Base-by-base conservation (phyloP, 2,113 vertebrate species). In the Mirounga angustirostris region DNA sequence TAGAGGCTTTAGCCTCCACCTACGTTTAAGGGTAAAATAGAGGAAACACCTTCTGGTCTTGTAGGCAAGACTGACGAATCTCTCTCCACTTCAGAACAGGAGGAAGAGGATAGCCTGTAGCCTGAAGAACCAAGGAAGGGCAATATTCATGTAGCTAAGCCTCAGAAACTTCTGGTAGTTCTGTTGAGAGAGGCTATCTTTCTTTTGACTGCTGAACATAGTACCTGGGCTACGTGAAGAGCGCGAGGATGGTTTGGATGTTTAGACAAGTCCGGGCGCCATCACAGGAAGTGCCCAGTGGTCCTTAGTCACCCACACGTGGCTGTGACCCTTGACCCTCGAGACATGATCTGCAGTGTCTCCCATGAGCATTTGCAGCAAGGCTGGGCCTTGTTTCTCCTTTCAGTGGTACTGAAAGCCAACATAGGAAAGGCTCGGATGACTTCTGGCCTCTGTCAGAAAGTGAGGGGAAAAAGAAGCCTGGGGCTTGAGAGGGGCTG, bases 141-240 rank as follows among this genome's bases (percentile, higher is more conserved):
- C 10, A 0, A 4, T 15, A 24, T 16, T 28, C 16, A 0, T 0
- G 11, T 21, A 1, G 1, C 15, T 7, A 40, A 54, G n/a, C 30
- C 36, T 91, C 30, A 0, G 1, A 6, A 14, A 33, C 21, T 18
- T 46, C 26, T 4, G 4, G 8, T 1, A 10, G 4, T 40, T 40
- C n/a, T 80, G 50, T 50, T 36, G 85, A 43, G 36, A 18, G 24
- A 50, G 13, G 16, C 13, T 12, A 19, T 6, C 4, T 73, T 21
- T 81, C 24, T 69, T 22, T 28, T 30, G 22, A 13, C 61, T 22
- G 43, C 40, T 12, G 43, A 43, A 26, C 19, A 2, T 1, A 7
- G n/a, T 12, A 11, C 16, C 7, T 4, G 26, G 67, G 59, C 61
- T 18, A 61, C 1, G 33, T 12, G 18, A 63, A 36, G 74, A 87